Percentiles rank a stretch among this genome's conserved stretches.
phyloP scores from a whole-genome alignment of 2,113 vertebrate genomes.

The Nothobranchius furzeri region DNA sequence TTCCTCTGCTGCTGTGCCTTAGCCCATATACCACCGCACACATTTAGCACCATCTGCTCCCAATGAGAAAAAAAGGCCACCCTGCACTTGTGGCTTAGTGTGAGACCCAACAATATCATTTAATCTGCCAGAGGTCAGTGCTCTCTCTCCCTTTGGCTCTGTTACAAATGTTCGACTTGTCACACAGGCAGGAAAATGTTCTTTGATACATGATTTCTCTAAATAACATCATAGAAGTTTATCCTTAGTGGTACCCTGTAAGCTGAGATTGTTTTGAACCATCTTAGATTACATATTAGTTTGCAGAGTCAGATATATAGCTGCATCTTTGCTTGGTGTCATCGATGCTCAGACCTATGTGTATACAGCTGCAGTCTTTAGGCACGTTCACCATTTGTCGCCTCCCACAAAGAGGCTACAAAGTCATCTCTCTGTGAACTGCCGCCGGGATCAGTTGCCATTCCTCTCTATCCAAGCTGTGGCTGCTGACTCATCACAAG shows the following conservation, averaged over 20 bases:
- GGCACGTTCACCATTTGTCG: constrained; percentile 68
- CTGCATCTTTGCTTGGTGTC: constrained; percentile 77
- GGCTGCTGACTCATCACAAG: constrained; percentile 85
- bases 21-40: constrained; percentile 59
- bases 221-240: constrained; percentile 7
- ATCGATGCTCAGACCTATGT: constrained; percentile 75
- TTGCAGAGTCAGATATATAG: constrained; percentile 81
- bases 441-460: constrained; percentile 57
- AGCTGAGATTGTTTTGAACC: constrained; percentile 28
- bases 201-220: constrained; percentile 13
- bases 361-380: constrained; percentile 83
- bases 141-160: constrained; percentile 23
- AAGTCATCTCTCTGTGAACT: constrained; percentile 73
- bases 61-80: constrained; percentile 51
- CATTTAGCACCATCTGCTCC: constrained; percentile 72
- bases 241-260: neutral
- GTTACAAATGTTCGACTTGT: constrained; percentile 24
- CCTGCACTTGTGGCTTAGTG: constrained; percentile 57
- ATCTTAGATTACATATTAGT: constrained; percentile 61
- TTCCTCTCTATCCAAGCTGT: constrained; percentile 82
- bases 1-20: constrained; percentile 56
- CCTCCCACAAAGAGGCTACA: constrained; percentile 82
- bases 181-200: constrained; percentile 5
- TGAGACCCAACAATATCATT: constrained; percentile 55
- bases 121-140: constrained; percentile 62